Evolutionary conservation across 2,113 vertebrate species (phyloP).

Genomic region (Tetrax tetrax): DNA sequence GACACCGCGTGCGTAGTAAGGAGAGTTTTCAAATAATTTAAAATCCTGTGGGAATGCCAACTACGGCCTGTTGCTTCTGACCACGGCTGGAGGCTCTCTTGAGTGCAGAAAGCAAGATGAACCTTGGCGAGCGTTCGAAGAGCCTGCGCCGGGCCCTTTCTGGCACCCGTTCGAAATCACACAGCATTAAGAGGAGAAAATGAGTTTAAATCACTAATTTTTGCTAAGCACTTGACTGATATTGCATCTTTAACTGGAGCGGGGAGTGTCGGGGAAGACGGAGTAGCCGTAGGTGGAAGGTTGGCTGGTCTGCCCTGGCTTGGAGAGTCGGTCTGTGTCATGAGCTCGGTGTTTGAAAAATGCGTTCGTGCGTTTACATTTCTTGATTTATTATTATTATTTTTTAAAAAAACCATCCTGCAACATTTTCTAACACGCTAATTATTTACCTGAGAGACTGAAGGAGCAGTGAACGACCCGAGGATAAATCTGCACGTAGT

Average conservation of each 20-base stretch:
- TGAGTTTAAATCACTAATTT: not conserved
- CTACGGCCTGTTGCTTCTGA: fast-evolving
- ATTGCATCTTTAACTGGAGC: not conserved
- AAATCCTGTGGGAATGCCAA: not conserved
- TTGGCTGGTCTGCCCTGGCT: not conserved
- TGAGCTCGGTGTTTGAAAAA: not conserved
- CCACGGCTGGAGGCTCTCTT: not conserved
- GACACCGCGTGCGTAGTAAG: fast-evolving
- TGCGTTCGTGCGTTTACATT: not conserved
- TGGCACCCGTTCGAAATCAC: not conserved
- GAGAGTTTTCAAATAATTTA: not conserved
- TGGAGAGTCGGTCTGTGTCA: not conserved
- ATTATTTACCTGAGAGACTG: slow-evolving; percentile 24
- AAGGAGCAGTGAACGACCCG: slow-evolving; percentile 37
- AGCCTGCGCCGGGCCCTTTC: not conserved
- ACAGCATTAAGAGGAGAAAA: not conserved
- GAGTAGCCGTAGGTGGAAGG: not conserved
- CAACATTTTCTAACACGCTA: not conserved
- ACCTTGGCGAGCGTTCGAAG: not conserved
- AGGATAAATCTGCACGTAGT: not conserved
- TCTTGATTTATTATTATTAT: not conserved
- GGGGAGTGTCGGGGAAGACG: not conserved
- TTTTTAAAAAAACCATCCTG: not conserved
- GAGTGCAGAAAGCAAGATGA: not conserved
- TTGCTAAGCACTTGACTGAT: not conserved